Evolutionary conservation across 1,140 invertebrate species (phyloP), one percentile per base, ranked within the genome.

Genomic region (Popillia japonica): DNA sequence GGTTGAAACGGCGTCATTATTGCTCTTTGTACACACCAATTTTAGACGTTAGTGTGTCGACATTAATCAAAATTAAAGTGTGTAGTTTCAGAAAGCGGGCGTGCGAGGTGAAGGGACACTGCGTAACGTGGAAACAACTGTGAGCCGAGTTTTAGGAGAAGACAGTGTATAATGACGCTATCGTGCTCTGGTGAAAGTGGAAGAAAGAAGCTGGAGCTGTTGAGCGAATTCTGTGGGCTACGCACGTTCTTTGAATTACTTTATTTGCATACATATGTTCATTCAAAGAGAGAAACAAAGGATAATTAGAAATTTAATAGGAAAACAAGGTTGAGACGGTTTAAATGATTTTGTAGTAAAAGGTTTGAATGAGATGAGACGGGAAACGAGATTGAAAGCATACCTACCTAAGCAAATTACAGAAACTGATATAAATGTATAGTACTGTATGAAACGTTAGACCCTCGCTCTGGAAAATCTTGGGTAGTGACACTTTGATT

Each of bases 51-150:
- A 68, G 61, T 22, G 61, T 68, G 61, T 68, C 61, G 61, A 6
- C 61, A 68, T 68, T 68, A 68, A 68, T 68, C 61, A 68, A 68
- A 68, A 68, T 68, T 68, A 68, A 68, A 27, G 22, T 27, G 11
- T 17, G 11, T 14, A 20, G 61, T 68, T 55, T 55, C 48, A n/a
- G 48, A 7, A 1, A 68, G 22, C 7, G 27, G 27, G 4, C 1
- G 4, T 34, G 27, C 27, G 27, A 34, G 27, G 6, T 68, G 61
- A 11, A 68, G 27, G 27, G 27, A 34, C 4, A 34, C 27, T 34
- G 27, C 27, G 27, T 34, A 68, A 68, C 2, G 27, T 23, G 9
- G 22, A 7, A 68, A 20, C 20, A 68, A 14, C 17, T 64, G 59
- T 64, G 59, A 22, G 59, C 9, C 9, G 20, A 23, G 17, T 9